Conservation (phyloP, 2,888 invertebrate species). For the Leptopilina myrica region DNA sequence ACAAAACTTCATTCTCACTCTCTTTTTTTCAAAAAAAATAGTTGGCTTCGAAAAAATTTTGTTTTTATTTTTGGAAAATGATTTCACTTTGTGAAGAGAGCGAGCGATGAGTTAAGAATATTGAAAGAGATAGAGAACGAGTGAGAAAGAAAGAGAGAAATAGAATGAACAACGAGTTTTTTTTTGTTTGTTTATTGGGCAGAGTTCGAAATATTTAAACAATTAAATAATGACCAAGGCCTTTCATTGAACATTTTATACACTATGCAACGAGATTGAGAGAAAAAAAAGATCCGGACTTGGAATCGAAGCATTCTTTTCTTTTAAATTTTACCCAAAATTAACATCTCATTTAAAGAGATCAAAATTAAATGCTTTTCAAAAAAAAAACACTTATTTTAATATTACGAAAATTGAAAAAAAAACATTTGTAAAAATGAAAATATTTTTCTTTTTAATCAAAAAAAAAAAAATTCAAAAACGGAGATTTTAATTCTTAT, state of each 20-base stretch:
- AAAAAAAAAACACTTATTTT: too few species aligned
- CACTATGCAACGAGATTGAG: constrained; percentile 26
- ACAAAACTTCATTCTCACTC: constrained; percentile 27
- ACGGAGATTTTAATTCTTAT: neutral
- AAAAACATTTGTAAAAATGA: too few species aligned
- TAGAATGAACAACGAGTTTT: constrained; percentile 18
- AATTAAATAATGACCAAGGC: constrained; percentile 24
- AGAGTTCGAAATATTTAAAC: constrained; percentile 26
- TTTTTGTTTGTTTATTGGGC: constrained; percentile 1
- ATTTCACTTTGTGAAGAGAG: constrained; percentile 7
- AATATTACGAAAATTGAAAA: too few species aligned
- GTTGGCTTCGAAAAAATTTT: neutral
- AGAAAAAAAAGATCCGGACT: constrained; percentile 5
- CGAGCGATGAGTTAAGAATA: constrained; percentile 11
- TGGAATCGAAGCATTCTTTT: neutral
- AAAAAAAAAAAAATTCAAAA: neutral
- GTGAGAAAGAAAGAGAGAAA: neutral
- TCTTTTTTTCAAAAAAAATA: constrained; percentile 29
- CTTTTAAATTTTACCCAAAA: neutral
- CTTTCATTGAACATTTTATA: constrained; percentile 16
- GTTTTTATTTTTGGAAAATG: neutral
- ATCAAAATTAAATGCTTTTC: too few species aligned
- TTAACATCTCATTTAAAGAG: too few species aligned
- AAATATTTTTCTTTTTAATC: too few species aligned
- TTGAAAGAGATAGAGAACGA: too few species aligned